Evolutionary conservation across 1,140 invertebrate species (phyloP).

Genomic region (Branchinecta lindahli): DNA sequence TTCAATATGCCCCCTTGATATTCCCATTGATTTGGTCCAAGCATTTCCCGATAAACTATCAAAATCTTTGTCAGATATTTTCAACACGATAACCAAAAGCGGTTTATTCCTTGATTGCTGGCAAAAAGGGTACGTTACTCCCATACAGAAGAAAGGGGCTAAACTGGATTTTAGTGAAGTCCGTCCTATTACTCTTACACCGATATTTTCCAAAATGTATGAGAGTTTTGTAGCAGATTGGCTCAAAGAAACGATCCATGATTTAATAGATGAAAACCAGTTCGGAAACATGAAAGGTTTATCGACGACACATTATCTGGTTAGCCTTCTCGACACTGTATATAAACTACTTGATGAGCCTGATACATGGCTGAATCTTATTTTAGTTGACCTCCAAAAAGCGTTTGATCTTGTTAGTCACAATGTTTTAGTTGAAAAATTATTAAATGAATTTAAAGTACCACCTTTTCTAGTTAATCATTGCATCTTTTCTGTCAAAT

Average conservation of each 20-base stretch:
- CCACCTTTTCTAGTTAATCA: not conserved
- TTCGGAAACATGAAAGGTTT: not conserved
- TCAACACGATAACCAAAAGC: not conserved
- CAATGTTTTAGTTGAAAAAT: not conserved
- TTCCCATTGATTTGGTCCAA: not conserved
- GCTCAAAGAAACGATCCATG: not conserved
- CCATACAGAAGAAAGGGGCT: not conserved
- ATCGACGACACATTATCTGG: not conserved
- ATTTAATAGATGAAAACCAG: not conserved
- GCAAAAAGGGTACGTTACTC: not conserved
- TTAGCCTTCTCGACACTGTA: not conserved
- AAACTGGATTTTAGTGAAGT: not conserved
- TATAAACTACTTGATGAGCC: not conserved
- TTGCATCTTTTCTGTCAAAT: not conserved
- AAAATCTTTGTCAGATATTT: not conserved
- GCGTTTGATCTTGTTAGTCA: not conserved
- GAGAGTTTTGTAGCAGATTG: conserved; percentile 4
- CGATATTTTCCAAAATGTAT: not conserved
- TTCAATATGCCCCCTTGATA: not conserved
- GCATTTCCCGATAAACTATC: not conserved
- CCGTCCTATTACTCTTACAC: not conserved
- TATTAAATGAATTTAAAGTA: not conserved
- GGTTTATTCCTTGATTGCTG: not conserved
- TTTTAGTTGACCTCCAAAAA: not conserved
- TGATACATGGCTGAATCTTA: not conserved